Percentiles rank a stretch among this genome's conserved stretches.
phyloP scores from a whole-genome alignment of 2,113 vertebrate genomes.

The Lophius piscatorius region DNA sequence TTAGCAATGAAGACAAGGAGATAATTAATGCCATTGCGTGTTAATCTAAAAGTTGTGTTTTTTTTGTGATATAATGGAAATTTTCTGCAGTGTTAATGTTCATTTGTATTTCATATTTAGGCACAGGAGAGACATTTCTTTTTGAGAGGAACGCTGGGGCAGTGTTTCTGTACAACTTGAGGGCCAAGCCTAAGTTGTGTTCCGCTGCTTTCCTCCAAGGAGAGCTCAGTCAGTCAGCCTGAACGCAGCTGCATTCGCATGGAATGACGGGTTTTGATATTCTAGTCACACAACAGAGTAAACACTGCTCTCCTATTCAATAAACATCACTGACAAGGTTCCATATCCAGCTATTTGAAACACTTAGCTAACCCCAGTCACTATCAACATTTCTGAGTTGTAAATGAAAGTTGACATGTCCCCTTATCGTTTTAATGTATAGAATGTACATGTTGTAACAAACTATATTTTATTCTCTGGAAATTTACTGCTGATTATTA shows the following conservation, averaged over 20 bases:
- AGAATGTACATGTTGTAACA: neutral
- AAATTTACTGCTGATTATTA: constrained; percentile 2
- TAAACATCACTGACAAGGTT: constrained; percentile 70
- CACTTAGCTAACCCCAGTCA: neutral
- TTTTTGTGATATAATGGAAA: neutral
- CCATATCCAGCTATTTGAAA: constrained; percentile 45
- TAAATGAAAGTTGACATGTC: neutral
- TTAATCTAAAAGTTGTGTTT: no score
- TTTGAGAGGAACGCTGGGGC: constrained; percentile 11
- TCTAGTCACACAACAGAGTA: constrained; percentile 74
- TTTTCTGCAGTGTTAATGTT: neutral
- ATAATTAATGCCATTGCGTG: no score
- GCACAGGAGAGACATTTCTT: neutral
- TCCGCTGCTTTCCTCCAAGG: constrained; percentile 55
- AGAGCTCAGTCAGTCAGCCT: constrained; percentile 65
- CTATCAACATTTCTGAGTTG: neutral
- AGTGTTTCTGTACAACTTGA: constrained; percentile 43
- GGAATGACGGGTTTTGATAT: constrained; percentile 70
- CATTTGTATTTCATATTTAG: constrained; percentile 1
- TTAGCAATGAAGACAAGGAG: no score
- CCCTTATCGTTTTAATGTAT: neutral
- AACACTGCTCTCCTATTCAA: constrained; percentile 75
- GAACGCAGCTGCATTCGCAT: constrained; percentile 70
- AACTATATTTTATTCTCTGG: neutral
- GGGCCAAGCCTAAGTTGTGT: constrained; percentile 53